Evolutionary conservation across 2,888 invertebrate genomes (phyloP), one percentile per base, ranked within the genome.

Genomic region (Lasioglossum lativentre): DNA sequence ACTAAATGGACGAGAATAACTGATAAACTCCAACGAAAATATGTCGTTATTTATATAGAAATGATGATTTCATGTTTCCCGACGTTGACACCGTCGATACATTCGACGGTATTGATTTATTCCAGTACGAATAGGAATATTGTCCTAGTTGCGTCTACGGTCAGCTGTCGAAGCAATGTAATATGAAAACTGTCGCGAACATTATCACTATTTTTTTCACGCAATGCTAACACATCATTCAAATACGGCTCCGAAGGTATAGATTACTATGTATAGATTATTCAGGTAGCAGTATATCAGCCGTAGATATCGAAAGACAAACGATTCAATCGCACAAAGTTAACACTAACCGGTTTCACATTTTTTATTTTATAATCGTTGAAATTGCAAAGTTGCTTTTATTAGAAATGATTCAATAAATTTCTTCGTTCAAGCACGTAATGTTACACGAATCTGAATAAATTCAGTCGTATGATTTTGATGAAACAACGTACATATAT

Each of bases 21-120:
- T 71, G 80, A 86, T 80, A 85, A 77, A 76, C 30, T 74, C 75
- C 38, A 40, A 45, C 47, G 56, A 77, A 86, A 88, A 83, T 82
- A 80, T 80, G 34, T 72, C 70, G 42, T 74, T 76, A 52, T 78
- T 83, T 82, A 80, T 75, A 83, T 56, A 78, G 47, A 63, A 73
- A 71, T 63, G 82, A 86, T 88, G 86, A 90, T 78, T 84, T 89
- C 86, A 85, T 81, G 27, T 34, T 82, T 56, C 66, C 52, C 75
- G 47, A 30, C 56, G 45, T 38, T 74, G 38, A 86, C 82, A 77
- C 79, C 68, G 74, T 80, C 56, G 85, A 79, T 78, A 66, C 19
- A 74, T 72, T 74, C 16, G 42, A 72, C 45, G 34, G 5, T 82
- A 77, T 78, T 63, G 68, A 56, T 68, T 23, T 8, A 12, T 56